phyloP scores from a whole-genome alignment of 35 echinoderm and acorn worm genomes.

The Diadema setosum region DNA sequence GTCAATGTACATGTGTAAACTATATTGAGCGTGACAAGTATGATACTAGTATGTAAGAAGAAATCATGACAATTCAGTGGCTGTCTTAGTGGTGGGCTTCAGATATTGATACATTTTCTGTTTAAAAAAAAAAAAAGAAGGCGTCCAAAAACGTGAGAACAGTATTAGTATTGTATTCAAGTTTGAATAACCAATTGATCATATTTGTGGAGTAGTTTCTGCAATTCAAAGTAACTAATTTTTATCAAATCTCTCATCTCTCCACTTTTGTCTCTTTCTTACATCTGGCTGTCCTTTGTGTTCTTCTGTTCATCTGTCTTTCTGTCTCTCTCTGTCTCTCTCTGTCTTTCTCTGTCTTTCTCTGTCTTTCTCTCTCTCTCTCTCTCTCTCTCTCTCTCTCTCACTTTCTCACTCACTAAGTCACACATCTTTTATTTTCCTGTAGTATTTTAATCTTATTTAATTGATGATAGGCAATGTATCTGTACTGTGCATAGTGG shows the following conservation, averaged over 20 bases:
- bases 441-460: slow-evolving; percentile 34
- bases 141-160: slow-evolving; percentile 31
- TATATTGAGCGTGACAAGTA: slow-evolving; percentile 2
- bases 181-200: not conserved
- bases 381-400: no score
- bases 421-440: not conserved
- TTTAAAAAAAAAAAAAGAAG: not conserved
- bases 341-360: no score
- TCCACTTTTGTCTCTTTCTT: no score
- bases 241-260: not conserved
- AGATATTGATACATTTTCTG: not conserved
- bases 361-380: no score
- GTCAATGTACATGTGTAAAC: not conserved
- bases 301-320: no score
- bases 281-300: no score
- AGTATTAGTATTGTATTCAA: slow-evolving; percentile 36
- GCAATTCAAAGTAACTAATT: slow-evolving; percentile 13
- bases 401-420: no score
- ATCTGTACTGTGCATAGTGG: slow-evolving; percentile 4
- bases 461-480: slow-evolving; percentile 2
- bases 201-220: not conserved
- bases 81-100: slow-evolving; percentile 24
- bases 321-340: no score
- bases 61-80: slow-evolving; percentile 8
- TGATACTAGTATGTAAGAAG: not conserved